phyloP scores from a whole-genome alignment of 2,888 invertebrate species.

The Erebia aethiops region DNA sequence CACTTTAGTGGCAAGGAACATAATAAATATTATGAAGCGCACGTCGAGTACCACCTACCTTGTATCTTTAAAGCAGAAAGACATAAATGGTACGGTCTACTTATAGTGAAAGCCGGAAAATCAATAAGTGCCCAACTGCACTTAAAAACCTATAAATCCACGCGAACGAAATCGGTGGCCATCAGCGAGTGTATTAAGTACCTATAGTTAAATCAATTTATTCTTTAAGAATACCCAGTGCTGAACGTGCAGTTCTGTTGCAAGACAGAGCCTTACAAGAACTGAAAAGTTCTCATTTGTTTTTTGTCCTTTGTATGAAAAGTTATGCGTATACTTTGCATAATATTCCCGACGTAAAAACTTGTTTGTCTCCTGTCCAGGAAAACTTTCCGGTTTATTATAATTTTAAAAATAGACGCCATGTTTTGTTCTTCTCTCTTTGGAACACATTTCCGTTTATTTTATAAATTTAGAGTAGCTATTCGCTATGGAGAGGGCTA shows the following conservation, averaged over 20 bases:
- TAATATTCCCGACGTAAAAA: slow-evolving; percentile 31
- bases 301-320: slow-evolving; percentile 24
- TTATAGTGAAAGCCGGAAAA: too few species aligned
- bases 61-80: too few species aligned
- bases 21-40: too few species aligned
- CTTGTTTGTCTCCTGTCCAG: slow-evolving; percentile 30
- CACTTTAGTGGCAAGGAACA: too few species aligned
- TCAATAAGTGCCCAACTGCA: too few species aligned
- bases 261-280: slow-evolving; percentile 3
- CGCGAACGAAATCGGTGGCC: too few species aligned
- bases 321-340: slow-evolving; percentile 29
- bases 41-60: too few species aligned
- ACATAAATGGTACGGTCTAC: too few species aligned
- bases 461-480: background rate
- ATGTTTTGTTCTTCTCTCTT: slow-evolving; percentile 21
- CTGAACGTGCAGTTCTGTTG: background rate
- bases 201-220: background rate
- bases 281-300: slow-evolving; percentile 20
- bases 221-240: background rate
- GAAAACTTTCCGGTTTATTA: slow-evolving; percentile 21
- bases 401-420: slow-evolving; percentile 21
- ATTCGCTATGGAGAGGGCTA: too few species aligned
- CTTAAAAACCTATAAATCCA: too few species aligned
- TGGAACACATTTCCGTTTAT: slow-evolving; percentile 17
- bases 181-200: too few species aligned